These are phyloP conservation scores for Fregata magnificens DNA, from an alignment of 2,113 vertebrate species.

Conservation along the genomic window DNA sequence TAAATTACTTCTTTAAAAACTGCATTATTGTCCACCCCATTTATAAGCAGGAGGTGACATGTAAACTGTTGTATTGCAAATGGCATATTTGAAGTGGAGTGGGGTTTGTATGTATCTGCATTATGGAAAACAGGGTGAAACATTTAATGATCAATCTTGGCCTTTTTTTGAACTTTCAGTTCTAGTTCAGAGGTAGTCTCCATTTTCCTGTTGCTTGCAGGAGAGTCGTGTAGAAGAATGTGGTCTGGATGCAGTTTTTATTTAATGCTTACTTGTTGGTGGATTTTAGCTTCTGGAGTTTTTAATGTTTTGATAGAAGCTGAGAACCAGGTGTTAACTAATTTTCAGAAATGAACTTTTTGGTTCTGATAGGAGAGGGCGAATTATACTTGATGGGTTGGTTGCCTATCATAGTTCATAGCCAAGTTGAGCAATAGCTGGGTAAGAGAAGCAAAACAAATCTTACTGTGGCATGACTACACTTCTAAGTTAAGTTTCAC, in stretches of 20 bases:
- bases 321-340: neutral
- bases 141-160: neutral
- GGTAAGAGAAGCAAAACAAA: neutral
- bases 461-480: neutral
- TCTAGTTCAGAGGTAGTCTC: neutral
- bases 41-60: neutral
- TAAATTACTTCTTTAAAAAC: neutral
- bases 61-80: neutral
- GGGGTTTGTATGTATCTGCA: neutral
- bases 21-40: neutral
- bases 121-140: neutral
- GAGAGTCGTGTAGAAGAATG: neutral
- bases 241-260: neutral
- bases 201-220: neutral
- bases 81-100: neutral
- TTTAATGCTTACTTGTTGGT: neutral
- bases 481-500: neutral
- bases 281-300: neutral
- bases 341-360: neutral
- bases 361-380: neutral
- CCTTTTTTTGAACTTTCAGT: neutral
- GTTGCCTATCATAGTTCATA: neutral
- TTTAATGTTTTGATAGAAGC: neutral
- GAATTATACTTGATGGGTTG: neutral
- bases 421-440: neutral